Percentiles rank a stretch among this genome's conserved stretches.
Evolutionary conservation across 2,797 vertebrate genomes (phyloP).

Genomic region (Xenops minutus): DNA sequence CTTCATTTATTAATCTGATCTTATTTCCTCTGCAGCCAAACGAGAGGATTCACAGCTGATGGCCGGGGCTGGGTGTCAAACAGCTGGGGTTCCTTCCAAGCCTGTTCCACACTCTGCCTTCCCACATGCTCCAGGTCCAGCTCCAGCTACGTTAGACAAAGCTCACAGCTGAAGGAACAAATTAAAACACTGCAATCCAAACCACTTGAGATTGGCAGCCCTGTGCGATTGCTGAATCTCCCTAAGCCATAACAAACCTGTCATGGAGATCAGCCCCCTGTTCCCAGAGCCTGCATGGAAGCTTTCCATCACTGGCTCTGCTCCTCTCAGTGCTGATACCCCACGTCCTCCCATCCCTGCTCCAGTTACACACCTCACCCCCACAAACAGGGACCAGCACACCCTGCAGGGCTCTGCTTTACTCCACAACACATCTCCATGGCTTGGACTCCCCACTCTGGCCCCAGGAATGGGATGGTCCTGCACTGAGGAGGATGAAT

Average conservation of each 20-base stretch:
- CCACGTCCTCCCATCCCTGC: background rate
- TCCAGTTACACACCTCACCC: background rate
- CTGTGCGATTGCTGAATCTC: background rate
- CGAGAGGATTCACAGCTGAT: background rate
- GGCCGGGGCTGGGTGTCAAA: background rate
- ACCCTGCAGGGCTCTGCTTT: background rate
- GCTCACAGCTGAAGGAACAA: background rate
- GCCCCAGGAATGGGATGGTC: background rate
- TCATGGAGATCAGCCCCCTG: background rate
- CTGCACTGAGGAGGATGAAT: background rate
- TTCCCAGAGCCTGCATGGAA: background rate
- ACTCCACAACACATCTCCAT: fast-evolving
- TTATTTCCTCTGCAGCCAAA: background rate
- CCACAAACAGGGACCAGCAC: background rate
- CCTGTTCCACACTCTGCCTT: background rate
- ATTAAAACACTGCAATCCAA: background rate
- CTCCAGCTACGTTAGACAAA: background rate
- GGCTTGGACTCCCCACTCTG: background rate
- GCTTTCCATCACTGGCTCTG: background rate
- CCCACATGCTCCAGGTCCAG: background rate
- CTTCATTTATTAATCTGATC: background rate
- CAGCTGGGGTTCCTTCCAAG: background rate
- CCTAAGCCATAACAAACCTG: background rate
- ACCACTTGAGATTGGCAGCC: background rate
- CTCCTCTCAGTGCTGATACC: fast-evolving